Base-by-base conservation (phyloP, 2,113 vertebrate species). In the Philantomba maxwellii region DNA sequence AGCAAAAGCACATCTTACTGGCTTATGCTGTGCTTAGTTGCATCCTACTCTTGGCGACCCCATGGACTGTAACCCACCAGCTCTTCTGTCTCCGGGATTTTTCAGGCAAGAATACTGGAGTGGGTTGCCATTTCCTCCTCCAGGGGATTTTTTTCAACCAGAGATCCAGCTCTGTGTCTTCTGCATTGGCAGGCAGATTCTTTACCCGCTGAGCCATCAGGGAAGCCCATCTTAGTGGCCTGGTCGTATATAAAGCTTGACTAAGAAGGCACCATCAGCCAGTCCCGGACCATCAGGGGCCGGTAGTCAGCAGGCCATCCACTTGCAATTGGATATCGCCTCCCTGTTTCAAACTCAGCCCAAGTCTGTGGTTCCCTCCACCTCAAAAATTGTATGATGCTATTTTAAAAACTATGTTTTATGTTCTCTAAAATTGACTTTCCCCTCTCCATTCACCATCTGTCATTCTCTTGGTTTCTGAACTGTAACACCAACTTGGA, bases 321-420 rank as follows among this genome's bases (percentile, higher is more conserved):
- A 36, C 9, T 58, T 57, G 16, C 19, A 26, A 15, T 17, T 36
- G 16, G n/a, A 36, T 33, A 5, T 39, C 43, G n/a, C 81, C 57
- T 91, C 28, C 7, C 16, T 49, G 45, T 30, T 94, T 85, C 80
- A 45, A 92, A 62, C 39, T 75, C 84, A 36, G 28, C 55, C 36
- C 21, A 28, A 30, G 45, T 77, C 36, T 90, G 43, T 16, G 5
- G n/a, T 51, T 49, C 39, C 47, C 45, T 51, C 49, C 2, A 21
- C 75, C 78, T 89, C 80, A 45, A 75, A 94, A 84, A 89, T 7
- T 28, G 4, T 57, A 33, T 57, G 82, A 86, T 89, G 89, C 85
- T 93, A 49, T 96, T 87, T 95, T 33, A 39, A 83, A 84, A 95
- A 70, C 39, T 9, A 70, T 95, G 64, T 91, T 96, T 12, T 33